Conservation (phyloP, 1,140 invertebrate genomes). For the Pogonomyrmex californicus region DNA sequence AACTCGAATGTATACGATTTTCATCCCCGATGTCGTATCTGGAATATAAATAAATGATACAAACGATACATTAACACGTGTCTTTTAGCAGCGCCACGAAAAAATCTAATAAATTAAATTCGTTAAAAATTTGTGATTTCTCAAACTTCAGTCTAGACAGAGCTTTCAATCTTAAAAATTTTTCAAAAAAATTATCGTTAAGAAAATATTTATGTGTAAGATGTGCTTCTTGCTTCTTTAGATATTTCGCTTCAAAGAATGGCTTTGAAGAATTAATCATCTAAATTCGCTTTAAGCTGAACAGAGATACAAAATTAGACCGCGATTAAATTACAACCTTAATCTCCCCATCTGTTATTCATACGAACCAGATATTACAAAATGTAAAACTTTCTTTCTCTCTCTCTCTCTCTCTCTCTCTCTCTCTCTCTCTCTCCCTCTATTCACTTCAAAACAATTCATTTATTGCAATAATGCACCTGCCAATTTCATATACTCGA, state of each 20-base stretch:
- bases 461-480: constrained; percentile 9
- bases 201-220: background rate
- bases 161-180: background rate
- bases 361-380: constrained; percentile 16
- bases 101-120: background rate
- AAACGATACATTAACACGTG: background rate
- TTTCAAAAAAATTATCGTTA: background rate
- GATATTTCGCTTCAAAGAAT: background rate
- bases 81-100: background rate
- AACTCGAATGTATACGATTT: constrained; percentile 34
- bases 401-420: background rate
- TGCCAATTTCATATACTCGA: constrained; percentile 2
- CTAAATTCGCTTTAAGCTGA: background rate
- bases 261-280: background rate
- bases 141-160: background rate
- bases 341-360: constrained; percentile 12
- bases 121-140: background rate
- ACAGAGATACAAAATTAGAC: background rate
- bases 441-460: background rate
- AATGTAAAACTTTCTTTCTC: background rate
- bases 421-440: background rate
- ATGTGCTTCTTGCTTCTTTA: background rate
- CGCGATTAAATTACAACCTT: constrained; percentile 1
- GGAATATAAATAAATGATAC: background rate
- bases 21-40: background rate